Conservation (phyloP, 1,140 invertebrate species). For the Caerostris darwini region DNA sequence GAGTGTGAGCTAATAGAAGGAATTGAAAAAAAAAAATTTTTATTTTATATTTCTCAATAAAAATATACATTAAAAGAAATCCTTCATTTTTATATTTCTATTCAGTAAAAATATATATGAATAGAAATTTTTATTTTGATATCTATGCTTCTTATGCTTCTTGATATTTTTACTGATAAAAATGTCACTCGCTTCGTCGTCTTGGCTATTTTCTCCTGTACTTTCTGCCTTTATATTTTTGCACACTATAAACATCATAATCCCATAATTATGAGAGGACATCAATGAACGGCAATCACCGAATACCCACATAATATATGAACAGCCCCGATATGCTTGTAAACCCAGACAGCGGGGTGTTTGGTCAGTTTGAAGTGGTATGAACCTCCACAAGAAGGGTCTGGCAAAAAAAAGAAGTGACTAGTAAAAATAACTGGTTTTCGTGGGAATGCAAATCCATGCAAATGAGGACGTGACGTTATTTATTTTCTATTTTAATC, state of each 20-base stretch:
- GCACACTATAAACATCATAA: background rate
- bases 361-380: slow-evolving; percentile 49
- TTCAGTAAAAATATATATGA: too few species aligned
- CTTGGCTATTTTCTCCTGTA: too few species aligned
- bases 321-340: background rate
- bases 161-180: too few species aligned
- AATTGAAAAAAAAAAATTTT: too few species aligned
- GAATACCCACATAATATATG: slow-evolving; percentile 32
- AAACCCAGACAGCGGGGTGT: slow-evolving; percentile 58
- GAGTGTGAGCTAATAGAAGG: too few species aligned
- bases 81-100: too few species aligned
- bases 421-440: slow-evolving; percentile 63
- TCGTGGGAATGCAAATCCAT: slow-evolving; percentile 73
- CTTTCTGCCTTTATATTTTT: too few species aligned
- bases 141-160: too few species aligned
- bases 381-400: slow-evolving; percentile 27
- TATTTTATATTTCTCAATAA: too few species aligned
- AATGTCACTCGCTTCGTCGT: too few species aligned
- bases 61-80: too few species aligned
- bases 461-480: slow-evolving; percentile 74
- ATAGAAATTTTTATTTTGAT: too few species aligned
- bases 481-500: slow-evolving; percentile 46
- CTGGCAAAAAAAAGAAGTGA: slow-evolving; percentile 35
- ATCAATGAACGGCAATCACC: background rate
- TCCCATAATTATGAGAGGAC: background rate